Evolutionary conservation across 37 sponge, comb jelly and placozoan species (phyloP), one percentile per base, ranked within the genome.

Genomic region (Halichondria panicea): DNA sequence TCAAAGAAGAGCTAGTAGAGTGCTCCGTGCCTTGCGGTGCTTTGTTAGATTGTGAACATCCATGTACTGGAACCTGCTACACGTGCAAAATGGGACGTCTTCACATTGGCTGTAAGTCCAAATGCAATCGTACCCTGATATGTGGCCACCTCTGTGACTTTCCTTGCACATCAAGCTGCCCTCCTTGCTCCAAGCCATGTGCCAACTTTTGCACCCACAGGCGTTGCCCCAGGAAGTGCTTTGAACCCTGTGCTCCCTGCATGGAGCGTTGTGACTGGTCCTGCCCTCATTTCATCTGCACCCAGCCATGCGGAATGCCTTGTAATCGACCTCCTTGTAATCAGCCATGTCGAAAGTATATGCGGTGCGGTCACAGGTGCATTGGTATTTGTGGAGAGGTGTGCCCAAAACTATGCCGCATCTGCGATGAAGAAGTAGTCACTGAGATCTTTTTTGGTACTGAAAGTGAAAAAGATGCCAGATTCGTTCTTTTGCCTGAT

Each of bases 361-460:
- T n/a, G 42, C 54, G 35, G 32, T 95, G 95, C 81, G 71, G 75
- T 11, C 95, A 95, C 41, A 78, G 45, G 3, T 95, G 95, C 59
- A 88, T 95, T 84, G 95, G 95, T 0, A 75, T 95, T 1, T 95
- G 95, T 88, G 95, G 95, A 37, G 95, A 95, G 59, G 43, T 57
- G n/a, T 95, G 95, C 43, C 95, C 95, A 0, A 71, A 46, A 0
- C 66, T 74, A 40, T 95, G 95, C 46, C 66, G 85, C 4, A 48
- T 78, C 0, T 93, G 93, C 45, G 19, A 93, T 56, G 58, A 40
- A 18, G 75, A 88, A 30, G 73, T 81, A 61, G 86, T 88, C 21
- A 25, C 43, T 33, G 92, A 88, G 30, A n/a, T n/a, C n/a, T n/a
- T n/a, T n/a, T n/a, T n/a, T n/a, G n/a, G n/a, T n/a, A n/a, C n/a